Conservation (phyloP, 2,113 vertebrate species). For the Aplodontia rufa region DNA sequence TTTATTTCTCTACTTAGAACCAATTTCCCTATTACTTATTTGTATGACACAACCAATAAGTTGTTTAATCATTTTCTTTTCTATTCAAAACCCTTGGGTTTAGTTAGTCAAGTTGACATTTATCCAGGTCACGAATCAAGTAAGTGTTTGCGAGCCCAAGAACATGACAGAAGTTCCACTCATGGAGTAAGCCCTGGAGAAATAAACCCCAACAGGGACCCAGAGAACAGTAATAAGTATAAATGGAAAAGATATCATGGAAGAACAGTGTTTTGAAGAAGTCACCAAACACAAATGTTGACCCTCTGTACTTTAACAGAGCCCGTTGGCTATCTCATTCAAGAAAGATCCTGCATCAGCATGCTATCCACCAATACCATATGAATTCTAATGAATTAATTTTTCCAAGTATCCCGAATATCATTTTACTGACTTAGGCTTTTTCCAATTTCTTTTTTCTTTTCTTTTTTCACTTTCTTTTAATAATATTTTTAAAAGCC, state of each 20-base stretch:
- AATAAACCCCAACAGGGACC: not conserved
- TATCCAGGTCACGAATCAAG: not conserved
- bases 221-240: not conserved
- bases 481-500: conserved; percentile 61
- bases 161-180: not conserved
- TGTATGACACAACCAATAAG: not conserved
- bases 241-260: not conserved
- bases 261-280: not conserved
- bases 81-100: not conserved
- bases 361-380: not conserved
- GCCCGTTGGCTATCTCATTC: not conserved
- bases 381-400: not conserved
- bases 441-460: conserved; percentile 30
- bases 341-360: not conserved
- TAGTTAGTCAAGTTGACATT: not conserved
- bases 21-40: not conserved
- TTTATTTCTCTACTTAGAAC: conserved; percentile 10
- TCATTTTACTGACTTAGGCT: not conserved
- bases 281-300: not conserved
- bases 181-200: not conserved
- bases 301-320: not conserved
- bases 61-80: not conserved
- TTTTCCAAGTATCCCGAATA: not conserved
- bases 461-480: conserved; percentile 53
- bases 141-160: not conserved